Percentiles rank a stretch among this genome's conserved stretches.
phyloP scores from a whole-genome alignment of 1,140 invertebrate genomes.

The Temnothorax nylanderi region DNA sequence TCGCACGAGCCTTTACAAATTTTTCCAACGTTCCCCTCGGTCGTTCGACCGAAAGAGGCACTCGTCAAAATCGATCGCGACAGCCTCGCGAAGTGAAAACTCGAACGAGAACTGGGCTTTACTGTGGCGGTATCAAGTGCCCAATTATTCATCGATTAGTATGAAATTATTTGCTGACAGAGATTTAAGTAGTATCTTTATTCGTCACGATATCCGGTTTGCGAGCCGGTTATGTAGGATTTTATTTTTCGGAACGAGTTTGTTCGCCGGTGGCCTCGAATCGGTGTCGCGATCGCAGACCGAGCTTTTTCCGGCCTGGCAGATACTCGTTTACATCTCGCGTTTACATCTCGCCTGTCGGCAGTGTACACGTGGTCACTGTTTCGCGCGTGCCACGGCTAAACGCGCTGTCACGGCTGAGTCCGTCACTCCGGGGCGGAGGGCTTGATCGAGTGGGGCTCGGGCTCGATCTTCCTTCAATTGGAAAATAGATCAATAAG shows the following conservation, averaged over 20 bases:
- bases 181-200: background rate
- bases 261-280: constrained; percentile 14
- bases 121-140: background rate
- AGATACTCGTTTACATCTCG: constrained; percentile 62
- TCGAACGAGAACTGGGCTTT: background rate
- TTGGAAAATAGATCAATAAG: constrained; percentile 40
- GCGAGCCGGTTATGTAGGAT: background rate
- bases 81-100: background rate
- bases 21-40: background rate
- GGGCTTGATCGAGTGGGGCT: constrained; percentile 23
- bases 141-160: constrained; percentile 11
- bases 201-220: background rate
- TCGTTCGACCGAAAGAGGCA: background rate
- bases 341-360: constrained; percentile 63
- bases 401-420: constrained; percentile 60
- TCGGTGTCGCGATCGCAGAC: constrained; percentile 27
- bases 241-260: background rate
- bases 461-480: background rate
- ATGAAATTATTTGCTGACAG: background rate
- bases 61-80: constrained; percentile 47
- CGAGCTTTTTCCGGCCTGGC: constrained; percentile 62
- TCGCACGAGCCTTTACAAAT: constrained; percentile 61
- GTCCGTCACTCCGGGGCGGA: background rate
- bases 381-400: constrained; percentile 66
- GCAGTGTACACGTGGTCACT: constrained; percentile 67